Evolutionary conservation across 2,888 invertebrate species (phyloP).

Genomic region (Gari tellinella): DNA sequence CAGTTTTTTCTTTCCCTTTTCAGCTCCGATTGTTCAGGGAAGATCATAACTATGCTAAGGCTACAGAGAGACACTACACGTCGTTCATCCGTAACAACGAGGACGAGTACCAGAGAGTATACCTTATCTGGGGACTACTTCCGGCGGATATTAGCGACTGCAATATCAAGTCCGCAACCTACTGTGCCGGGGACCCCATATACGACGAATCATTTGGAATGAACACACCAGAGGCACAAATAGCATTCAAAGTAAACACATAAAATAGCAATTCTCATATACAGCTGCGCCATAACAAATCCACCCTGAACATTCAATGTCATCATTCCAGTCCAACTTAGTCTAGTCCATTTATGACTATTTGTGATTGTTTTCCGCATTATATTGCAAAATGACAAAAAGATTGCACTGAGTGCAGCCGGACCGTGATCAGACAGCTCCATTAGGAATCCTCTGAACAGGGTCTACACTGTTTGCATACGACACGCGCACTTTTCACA

Average conservation of each 20-base stretch:
- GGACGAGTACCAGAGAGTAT: constrained; percentile 66
- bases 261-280: background rate
- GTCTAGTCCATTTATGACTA: too few species aligned
- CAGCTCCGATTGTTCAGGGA: constrained; percentile 67
- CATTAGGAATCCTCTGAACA: too few species aligned
- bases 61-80: constrained; percentile 59
- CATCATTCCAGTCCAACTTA: too few species aligned
- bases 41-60: constrained; percentile 71
- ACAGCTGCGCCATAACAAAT: too few species aligned
- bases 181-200: constrained; percentile 71
- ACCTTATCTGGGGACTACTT: constrained; percentile 74
- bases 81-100: constrained; percentile 68
- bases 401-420: too few species aligned
- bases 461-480: too few species aligned
- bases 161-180: constrained; percentile 61
- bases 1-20: constrained; percentile 11
- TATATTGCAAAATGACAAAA: too few species aligned
- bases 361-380: too few species aligned
- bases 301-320: too few species aligned
- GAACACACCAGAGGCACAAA: constrained; percentile 72
- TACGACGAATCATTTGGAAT: constrained; percentile 77
- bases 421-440: too few species aligned
- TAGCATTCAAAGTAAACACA: constrained; percentile 71
- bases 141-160: constrained; percentile 64
- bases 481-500: too few species aligned